A percentile compares a stretch with the other conserved stretches of the same genome.
phyloP scores from a whole-genome alignment of 35 echinoderm and acorn worm genomes.

The Holothuria glaberrima region DNA sequence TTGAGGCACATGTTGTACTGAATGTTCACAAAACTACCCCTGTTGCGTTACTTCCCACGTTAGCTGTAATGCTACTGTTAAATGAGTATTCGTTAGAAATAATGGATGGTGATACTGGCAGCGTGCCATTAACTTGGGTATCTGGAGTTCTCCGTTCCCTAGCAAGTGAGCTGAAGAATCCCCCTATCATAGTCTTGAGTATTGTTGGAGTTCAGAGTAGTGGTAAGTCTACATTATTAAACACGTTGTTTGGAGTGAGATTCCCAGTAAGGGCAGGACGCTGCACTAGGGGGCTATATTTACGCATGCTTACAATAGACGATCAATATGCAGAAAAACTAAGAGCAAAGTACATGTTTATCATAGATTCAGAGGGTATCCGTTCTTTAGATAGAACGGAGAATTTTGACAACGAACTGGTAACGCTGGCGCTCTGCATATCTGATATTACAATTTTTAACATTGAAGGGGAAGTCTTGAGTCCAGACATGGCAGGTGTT shows the following conservation, averaged over 20 bases:
- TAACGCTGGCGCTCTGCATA: slow-evolving; percentile 2
- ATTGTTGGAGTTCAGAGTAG: slow-evolving; percentile 46
- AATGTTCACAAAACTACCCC: background rate
- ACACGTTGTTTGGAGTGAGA: slow-evolving; percentile 30
- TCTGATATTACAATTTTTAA: slow-evolving; percentile 31
- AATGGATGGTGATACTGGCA: slow-evolving; percentile 36
- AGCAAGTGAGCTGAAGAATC: background rate
- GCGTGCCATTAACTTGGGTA: slow-evolving; percentile 27
- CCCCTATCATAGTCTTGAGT: background rate
- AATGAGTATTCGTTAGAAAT: slow-evolving; percentile 28
- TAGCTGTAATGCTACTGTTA: background rate
- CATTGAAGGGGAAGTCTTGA: slow-evolving; percentile 15
- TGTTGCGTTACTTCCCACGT: background rate
- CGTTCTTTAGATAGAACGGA: background rate
- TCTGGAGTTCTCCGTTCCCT: background rate
- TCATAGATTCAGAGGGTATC: slow-evolving; percentile 43
- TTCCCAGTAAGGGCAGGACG: slow-evolving; percentile 36
- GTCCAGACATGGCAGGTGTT: background rate
- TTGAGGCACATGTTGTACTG: background rate
- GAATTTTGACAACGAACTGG: slow-evolving; percentile 17
- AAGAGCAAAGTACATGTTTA: background rate
- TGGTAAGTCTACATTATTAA: slow-evolving; percentile 40
- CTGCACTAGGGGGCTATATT: slow-evolving; percentile 23
- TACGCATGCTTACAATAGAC: background rate
- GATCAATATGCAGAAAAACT: background rate